phyloP scores from a whole-genome alignment of 2,797 vertebrate genomes.

The Petrocephalus sullivani region DNA sequence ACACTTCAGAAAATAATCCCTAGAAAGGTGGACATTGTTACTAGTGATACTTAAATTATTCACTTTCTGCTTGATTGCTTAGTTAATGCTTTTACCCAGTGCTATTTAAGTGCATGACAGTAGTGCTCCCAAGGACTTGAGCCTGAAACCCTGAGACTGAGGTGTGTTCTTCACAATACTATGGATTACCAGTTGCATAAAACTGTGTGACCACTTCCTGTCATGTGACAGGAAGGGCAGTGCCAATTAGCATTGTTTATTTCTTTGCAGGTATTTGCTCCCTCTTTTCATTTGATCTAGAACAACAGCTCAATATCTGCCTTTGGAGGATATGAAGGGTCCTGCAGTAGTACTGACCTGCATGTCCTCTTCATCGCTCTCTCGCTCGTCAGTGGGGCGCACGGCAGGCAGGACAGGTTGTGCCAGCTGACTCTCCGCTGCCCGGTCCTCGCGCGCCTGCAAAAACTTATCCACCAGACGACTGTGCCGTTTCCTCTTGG shows the following conservation, averaged over 20 bases:
- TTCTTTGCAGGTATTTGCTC: not conserved
- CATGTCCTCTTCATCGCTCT: constrained; percentile 44
- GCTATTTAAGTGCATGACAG: not conserved
- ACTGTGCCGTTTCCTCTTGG: constrained; percentile 72
- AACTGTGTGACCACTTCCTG: not conserved
- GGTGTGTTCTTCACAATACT: not conserved
- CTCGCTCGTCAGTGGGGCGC: constrained; percentile 7
- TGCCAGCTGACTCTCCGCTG: constrained; percentile 38
- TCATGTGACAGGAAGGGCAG: not conserved
- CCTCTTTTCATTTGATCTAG: not conserved
- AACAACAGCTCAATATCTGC: not conserved
- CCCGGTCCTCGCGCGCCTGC: constrained; percentile 56
- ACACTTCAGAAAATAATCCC: constrained; percentile 72
- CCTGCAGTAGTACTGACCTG: constrained; percentile 39
- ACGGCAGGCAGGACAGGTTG: not conserved
- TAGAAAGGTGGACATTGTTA: constrained; percentile 40
- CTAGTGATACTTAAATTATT: not conserved
- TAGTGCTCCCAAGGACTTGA: not conserved
- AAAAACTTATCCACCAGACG: constrained; percentile 72
- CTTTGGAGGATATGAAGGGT: not conserved
- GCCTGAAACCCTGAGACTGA: not conserved
- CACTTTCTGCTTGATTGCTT: not conserved
- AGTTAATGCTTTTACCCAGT: not conserved
- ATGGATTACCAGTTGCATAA: not conserved
- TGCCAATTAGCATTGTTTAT: not conserved